phyloP scores from a whole-genome alignment of 2,888 invertebrate genomes.

The Timandra comae region DNA sequence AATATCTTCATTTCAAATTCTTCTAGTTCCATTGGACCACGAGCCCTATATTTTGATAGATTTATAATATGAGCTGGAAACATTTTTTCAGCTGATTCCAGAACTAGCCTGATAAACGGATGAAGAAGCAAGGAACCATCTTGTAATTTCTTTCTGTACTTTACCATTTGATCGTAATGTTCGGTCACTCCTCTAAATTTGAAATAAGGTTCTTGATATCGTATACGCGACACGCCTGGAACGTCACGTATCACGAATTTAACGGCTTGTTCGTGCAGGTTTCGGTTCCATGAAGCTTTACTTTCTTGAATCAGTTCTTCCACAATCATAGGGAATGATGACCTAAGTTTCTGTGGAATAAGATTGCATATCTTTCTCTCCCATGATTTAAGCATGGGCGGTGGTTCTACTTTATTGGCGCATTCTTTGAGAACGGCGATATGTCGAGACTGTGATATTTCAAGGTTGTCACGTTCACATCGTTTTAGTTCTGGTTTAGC shows the following conservation, averaged over 20 bases:
- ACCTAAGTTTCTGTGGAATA: constrained; percentile 73
- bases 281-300: constrained; percentile 75
- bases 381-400: constrained; percentile 78
- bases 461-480: constrained; percentile 61
- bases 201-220: constrained; percentile 69
- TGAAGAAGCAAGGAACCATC: constrained; percentile 78
- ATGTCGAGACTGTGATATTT: constrained; percentile 68
- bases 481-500: constrained; percentile 43
- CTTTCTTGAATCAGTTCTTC: constrained; percentile 74
- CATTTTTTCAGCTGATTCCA: constrained; percentile 65
- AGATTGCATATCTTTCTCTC: constrained; percentile 78
- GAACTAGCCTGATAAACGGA: constrained; percentile 78
- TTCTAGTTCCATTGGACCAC: constrained; percentile 54
- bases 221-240: constrained; percentile 70
- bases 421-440: constrained; percentile 74
- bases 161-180: constrained; percentile 76
- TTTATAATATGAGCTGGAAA: constrained; percentile 76
- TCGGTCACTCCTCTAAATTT: constrained; percentile 79
- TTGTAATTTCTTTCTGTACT: constrained; percentile 72
- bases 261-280: constrained; percentile 80
- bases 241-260: constrained; percentile 78
- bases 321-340: constrained; percentile 72
- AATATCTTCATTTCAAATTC: constrained; percentile 47
- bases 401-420: constrained; percentile 76
- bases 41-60: constrained; percentile 60